Evolutionary conservation across 2,888 invertebrate species (phyloP), one percentile per base, ranked within the genome.

Genomic region (Parnassius mnemosyne): DNA sequence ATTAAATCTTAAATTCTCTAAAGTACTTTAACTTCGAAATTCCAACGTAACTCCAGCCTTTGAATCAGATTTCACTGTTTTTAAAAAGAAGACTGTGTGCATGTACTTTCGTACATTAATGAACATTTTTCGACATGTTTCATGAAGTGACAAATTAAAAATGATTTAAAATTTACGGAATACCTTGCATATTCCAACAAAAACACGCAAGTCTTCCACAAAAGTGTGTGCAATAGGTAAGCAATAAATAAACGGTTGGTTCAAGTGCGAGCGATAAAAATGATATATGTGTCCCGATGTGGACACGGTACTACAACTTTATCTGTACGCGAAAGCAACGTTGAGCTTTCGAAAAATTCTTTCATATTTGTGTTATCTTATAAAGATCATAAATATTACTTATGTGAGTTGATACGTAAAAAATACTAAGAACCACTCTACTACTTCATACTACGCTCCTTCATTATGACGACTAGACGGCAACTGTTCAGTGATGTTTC

Each of bases 231-330:
- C 89, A 89, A 89, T 91, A 91, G 89, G 90, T 89, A 85, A 87
- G 85, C 89, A 87, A 88, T 89, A 89, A 91, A 91, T 89, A 89
- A 88, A 85, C 84, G 84, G 77, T 77, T 79, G 82, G 80, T 76
- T 80, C 80, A 82, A 86, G 86, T 83, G 83, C 82, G 81, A 80
- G 83, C 89, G 90, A 92, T 92, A 92, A 92, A 92, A 92, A 91
- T 92, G 90, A 92, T 88, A 89, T 89, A 92, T 87, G 84, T 71
- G 73, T 73, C 70, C 81, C 81, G 77, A 84, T 79, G 85, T 81
- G 85, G 83, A 84, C 84, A 81, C 79, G 71, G 75, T 75, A 75
- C 81, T 79, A 77, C 80, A 81, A 85, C 83, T 84, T 85, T 87
- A 85, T 87, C 85, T 87, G 85, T 81, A 82, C 85, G 83, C 82